Conservation (phyloP, 1,140 invertebrate genomes). For the Leptinotarsa lineolata region DNA sequence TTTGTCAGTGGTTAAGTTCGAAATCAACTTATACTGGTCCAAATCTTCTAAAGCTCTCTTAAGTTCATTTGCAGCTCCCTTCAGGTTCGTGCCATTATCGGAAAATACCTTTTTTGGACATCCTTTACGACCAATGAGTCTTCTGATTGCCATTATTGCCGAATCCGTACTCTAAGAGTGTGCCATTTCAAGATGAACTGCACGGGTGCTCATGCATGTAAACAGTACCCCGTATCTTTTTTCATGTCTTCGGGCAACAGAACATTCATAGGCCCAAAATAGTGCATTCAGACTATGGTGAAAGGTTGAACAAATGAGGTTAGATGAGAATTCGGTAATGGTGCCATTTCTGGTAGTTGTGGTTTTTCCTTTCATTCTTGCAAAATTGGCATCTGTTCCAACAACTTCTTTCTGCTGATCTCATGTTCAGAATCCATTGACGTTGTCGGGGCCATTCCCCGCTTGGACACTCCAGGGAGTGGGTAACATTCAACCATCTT, state of each 20-base stretch:
- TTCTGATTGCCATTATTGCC: slow-evolving; percentile 47
- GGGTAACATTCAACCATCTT: no score
- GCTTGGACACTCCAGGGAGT: no score
- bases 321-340: not conserved
- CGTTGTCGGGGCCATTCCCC: slow-evolving; percentile 5
- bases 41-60: slow-evolving; percentile 10
- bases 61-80: slow-evolving; percentile 39
- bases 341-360: not conserved
- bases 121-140: slow-evolving; percentile 49
- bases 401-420: not conserved
- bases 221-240: no score
- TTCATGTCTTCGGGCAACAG: not conserved
- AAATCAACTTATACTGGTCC: not conserved
- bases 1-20: no score
- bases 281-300: not conserved
- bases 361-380: slow-evolving; percentile 13
- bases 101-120: slow-evolving; percentile 35
- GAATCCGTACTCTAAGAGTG: slow-evolving; percentile 40
- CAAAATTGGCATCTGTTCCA: not conserved
- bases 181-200: slow-evolving; percentile 51
- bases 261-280: slow-evolving; percentile 1
- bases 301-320: not conserved
- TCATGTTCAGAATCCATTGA: slow-evolving; percentile 7
- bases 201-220: slow-evolving; percentile 49
- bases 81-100: slow-evolving; percentile 51